Conservation (phyloP, 2,797 vertebrate species). For the Cynopterus sphinx region DNA sequence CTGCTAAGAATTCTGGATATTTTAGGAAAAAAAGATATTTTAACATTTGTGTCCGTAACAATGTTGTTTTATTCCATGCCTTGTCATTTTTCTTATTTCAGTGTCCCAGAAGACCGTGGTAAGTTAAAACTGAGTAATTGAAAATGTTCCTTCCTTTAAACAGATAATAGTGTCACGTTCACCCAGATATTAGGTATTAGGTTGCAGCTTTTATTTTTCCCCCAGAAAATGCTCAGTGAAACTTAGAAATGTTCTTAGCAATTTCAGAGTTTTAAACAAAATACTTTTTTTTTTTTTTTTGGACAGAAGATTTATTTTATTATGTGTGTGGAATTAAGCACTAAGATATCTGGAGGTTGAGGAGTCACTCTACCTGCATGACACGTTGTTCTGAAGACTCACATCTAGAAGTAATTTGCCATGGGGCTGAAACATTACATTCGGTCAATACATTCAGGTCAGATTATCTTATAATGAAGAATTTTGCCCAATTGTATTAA, state of each 20-base stretch:
- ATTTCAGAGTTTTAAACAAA: constrained; percentile 23
- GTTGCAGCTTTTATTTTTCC: background rate
- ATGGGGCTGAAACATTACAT: constrained; percentile 16
- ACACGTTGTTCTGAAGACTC: background rate
- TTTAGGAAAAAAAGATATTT: background rate
- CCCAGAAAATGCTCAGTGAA: background rate
- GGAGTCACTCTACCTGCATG: background rate
- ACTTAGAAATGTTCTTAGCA: background rate
- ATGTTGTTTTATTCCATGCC: background rate
- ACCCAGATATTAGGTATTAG: background rate
- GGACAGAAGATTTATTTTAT: background rate
- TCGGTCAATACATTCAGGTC: constrained; percentile 56
- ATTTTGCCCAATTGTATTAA: constrained; percentile 68
- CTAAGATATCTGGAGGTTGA: background rate
- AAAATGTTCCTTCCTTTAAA: background rate
- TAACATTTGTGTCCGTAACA: background rate
- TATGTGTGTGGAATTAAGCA: background rate
- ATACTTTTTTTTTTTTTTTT: background rate
- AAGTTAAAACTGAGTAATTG: background rate
- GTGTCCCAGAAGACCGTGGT: background rate
- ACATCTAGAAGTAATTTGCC: constrained; percentile 35
- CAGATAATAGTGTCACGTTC: background rate
- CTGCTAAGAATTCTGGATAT: background rate
- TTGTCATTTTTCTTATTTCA: background rate
- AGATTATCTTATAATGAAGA: constrained; percentile 64